Evolutionary conservation across 2,888 invertebrate genomes (phyloP), one percentile per base, ranked within the genome.

Genomic region (Clivina fossor): DNA sequence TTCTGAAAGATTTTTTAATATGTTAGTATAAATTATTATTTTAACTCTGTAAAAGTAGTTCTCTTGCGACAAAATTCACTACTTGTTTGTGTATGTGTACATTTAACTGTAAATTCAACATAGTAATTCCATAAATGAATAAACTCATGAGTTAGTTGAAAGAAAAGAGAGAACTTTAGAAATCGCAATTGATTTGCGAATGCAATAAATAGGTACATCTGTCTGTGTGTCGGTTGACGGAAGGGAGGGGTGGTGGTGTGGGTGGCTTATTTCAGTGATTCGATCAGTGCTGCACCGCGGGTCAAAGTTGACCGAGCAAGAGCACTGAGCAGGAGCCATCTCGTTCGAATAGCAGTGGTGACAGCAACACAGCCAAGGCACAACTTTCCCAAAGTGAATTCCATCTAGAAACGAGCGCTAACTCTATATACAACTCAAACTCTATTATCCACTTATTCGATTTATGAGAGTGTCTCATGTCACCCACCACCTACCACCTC

Each of bases 351-450:
- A n/a, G 26, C 26, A 24, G 26, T 9, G 26, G 4, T 9, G 26
- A 24, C 26, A 7, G 46, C 32, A 30, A n/a, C 84, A n/a, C n/a
- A n/a, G n/a, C n/a, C n/a, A n/a, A n/a, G n/a, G n/a, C 61, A 61
- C 64, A 67, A 67, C 61, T 68, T 68, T n/a, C n/a, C 61, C 62
- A 68, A 71, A 71, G 69, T 71, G 65, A 69, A 71, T 71, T 71
- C 68, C 61, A 62, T n/a, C 59, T 53, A 56, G 60, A 61, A 64
- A 64, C 62, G 60, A 62, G 64, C n/a, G n/a, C 64, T 66, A 66
- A 66, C 66, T 65, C 61, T 62, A 60, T n/a, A n/a, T 66, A 63
- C 63, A 65, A 63, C 61, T 58, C 58, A 66, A 71, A 71, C 70
- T 70, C 62, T 64, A 65, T 71, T 71, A 71, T 19, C 44, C n/a